Base-by-base conservation (phyloP, 2,113 vertebrate genomes). In the Channa maculata region DNA sequence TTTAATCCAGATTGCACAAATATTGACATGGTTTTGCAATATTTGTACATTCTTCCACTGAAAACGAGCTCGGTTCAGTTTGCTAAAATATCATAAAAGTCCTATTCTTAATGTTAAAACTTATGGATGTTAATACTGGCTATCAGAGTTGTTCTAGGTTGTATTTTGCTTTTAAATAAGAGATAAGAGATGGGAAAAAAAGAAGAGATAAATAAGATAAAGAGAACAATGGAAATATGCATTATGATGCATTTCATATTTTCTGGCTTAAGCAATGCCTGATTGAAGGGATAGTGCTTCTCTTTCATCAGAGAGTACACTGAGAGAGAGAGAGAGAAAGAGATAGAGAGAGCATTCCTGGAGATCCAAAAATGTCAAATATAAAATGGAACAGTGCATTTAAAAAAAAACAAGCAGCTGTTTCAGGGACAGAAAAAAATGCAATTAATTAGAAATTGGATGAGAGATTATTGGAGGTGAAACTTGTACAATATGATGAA, bases 1-100 rank as follows among this genome's bases (percentile, higher is more conserved):
- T 78, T 84, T 79, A 59, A 68, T 60, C 43, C 52, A 44, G 57
- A 80, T 83, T 85, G 51, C 44, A 73, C 80, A 86, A 78, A 80
- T 83, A 66, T 74, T 82, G 65, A 64, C 15, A 43, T 4, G 62
- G 50, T 36, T 49, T 71, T 83, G 52, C 62, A 73, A 75, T 63
- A 79, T 83, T 75, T 88, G 80, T 79, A 37, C 66, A 81, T 83
- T 83, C 49, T 62, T 80, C 38, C 55, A 69, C 36, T 4, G 2
- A 34, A 75, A 77, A 81, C 72, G 11, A 65, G 61, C 71, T 70
- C 71, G 60, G 75, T 83, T 89, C 50, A 82, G 63, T 84, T 76
- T 84, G 51, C 39, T 69, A 65, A 80, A 78, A 75, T 24, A 71
- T 77, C 0, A 43, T 63, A 44, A 80, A 79, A 65, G 48, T 4